Evolutionary conservation across 1,140 invertebrate genomes (phyloP).

Genomic region (Scylla paramamosain): DNA sequence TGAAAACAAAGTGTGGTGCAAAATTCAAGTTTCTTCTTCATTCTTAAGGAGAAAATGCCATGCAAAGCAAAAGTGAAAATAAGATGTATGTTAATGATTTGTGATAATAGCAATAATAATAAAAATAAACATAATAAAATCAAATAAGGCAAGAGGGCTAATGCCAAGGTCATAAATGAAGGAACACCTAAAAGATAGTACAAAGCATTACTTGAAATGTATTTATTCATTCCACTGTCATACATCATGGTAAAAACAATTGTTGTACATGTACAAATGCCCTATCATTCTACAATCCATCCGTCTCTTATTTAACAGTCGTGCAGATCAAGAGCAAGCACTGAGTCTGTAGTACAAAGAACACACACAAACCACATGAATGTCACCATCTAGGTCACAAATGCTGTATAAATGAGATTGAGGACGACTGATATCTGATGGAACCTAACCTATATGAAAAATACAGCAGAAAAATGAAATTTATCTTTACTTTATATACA

Average conservation of each 20-base stretch:
- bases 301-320: constrained; percentile 60
- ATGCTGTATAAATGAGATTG: constrained; percentile 71
- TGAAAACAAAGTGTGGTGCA: not conserved
- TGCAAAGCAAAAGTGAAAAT: constrained; percentile 53
- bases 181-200: constrained; percentile 71
- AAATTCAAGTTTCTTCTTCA: constrained; percentile 7
- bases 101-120: constrained; percentile 43
- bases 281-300: constrained; percentile 74
- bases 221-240: constrained; percentile 75
- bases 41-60: constrained; percentile 28
- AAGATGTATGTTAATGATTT: constrained; percentile 31
- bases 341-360: constrained; percentile 60
- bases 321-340: constrained; percentile 72
- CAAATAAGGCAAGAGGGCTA: constrained; percentile 72
- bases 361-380: constrained; percentile 72
- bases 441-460: constrained; percentile 73
- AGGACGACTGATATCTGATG: constrained; percentile 70
- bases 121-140: constrained; percentile 32
- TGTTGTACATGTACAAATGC: constrained; percentile 75
- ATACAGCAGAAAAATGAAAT: constrained; percentile 69
- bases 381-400: constrained; percentile 64
- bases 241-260: constrained; percentile 75
- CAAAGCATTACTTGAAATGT: constrained; percentile 75
- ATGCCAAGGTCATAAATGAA: constrained; percentile 72
- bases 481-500: constrained; percentile 69